Evolutionary conservation across 64 coral and sea anemone species (phyloP).

Genomic region (Montipora capricornis): DNA sequence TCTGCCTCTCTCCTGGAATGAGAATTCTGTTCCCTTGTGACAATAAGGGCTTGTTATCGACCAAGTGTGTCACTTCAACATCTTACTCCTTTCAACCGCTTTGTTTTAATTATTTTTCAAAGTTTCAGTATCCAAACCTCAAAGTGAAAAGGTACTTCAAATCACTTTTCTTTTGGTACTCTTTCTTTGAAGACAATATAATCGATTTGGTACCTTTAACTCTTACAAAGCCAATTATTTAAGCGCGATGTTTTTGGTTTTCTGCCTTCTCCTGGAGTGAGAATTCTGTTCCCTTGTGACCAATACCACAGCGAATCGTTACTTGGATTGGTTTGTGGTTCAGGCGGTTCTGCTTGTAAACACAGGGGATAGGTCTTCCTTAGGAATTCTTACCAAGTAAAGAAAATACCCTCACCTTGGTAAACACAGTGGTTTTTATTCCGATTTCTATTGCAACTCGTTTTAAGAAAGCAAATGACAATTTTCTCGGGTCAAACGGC

Average conservation of each 20-base stretch:
- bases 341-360: not conserved
- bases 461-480: too few relatives aligned
- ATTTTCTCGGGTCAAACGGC: too few relatives aligned
- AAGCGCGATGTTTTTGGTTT: not conserved
- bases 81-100: too few relatives aligned
- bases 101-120: too few relatives aligned
- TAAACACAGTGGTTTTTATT: not conserved
- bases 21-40: slow-evolving; percentile 22
- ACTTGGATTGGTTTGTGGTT: not conserved
- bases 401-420: not conserved
- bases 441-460: too few relatives aligned
- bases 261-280: not conserved
- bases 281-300: slow-evolving; percentile 16
- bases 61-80: too few relatives aligned
- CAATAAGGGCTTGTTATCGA: too few relatives aligned
- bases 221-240: slow-evolving; percentile 11
- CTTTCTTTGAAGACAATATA: too few relatives aligned
- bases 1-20: not conserved
- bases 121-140: too few relatives aligned
- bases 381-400: not conserved
- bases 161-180: too few relatives aligned
- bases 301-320: not conserved
- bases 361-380: not conserved
- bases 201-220: not conserved
- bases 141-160: too few relatives aligned